phyloP scores from a whole-genome alignment of 2,797 vertebrate genomes.

The Poeciliopsis gracilis region DNA sequence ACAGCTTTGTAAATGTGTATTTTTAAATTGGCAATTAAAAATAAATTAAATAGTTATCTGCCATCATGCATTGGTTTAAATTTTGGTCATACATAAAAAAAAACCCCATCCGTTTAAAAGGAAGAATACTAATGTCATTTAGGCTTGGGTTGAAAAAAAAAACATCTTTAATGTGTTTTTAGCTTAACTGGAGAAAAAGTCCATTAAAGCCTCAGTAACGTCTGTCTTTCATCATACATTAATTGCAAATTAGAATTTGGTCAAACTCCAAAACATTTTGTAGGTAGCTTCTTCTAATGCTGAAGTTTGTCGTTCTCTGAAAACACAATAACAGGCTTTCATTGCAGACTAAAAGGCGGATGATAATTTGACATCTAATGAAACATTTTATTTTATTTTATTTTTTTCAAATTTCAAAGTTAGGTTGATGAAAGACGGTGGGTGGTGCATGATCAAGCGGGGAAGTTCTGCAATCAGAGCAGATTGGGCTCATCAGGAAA shows the following conservation, averaged over 20 bases:
- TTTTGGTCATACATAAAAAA: not conserved
- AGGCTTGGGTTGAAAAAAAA: not conserved
- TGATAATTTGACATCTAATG: not conserved
- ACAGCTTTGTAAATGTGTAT: not conserved
- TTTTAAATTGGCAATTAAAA: not conserved
- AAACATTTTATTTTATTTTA: not conserved
- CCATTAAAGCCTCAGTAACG: not conserved
- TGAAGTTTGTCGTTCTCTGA: not conserved
- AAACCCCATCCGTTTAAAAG: not conserved
- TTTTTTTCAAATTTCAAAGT: not conserved
- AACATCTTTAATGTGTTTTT: not conserved
- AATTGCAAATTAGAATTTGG: not conserved
- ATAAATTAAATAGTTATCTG: not conserved
- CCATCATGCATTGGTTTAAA: not conserved
- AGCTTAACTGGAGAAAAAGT: not conserved
- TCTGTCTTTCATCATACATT: not conserved
- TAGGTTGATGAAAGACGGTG: not conserved
- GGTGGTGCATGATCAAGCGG: not conserved
- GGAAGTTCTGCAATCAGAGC: constrained; percentile 7
- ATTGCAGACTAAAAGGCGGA: not conserved
- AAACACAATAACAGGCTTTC: not conserved
- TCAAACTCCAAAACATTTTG: not conserved
- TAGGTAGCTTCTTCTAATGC: not conserved
- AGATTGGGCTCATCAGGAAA: constrained; percentile 1
- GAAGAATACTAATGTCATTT: not conserved